phyloP scores from a whole-genome alignment of 53 echinoderm and acorn worm genomes.

The Echinarachnius parma region DNA sequence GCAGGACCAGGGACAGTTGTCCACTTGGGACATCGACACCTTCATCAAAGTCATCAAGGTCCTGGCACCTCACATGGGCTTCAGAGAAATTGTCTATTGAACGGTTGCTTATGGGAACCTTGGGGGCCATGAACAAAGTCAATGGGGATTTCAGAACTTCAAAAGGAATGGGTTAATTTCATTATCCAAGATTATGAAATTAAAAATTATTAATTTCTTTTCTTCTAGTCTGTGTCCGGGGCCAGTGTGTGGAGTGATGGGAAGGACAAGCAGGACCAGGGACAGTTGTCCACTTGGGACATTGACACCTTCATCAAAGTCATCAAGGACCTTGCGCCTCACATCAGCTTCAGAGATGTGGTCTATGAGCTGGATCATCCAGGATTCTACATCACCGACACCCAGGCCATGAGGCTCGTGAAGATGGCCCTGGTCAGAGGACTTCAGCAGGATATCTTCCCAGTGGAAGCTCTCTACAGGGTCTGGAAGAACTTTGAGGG shows the following conservation, averaged over 20 bases:
- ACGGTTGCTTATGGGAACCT: too few species aligned
- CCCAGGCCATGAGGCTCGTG: conserved; percentile 72
- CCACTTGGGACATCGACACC: conserved; percentile 87
- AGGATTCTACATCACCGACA: conserved; percentile 73
- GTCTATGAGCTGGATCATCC: conserved; percentile 84
- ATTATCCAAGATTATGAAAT: too few species aligned
- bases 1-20: conserved; percentile 49
- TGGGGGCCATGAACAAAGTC: too few species aligned
- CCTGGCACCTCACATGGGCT: conserved; percentile 86
- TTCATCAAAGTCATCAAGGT: conserved; percentile 84
- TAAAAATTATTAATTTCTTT: too few species aligned
- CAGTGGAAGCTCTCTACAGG: conserved; percentile 82
- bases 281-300: conserved; percentile 78
- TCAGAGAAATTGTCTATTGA: conserved; percentile 85
- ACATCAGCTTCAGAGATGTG: conserved; percentile 88
- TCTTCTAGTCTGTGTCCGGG: conserved; percentile 77
- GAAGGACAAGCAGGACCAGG: conserved; percentile 63
- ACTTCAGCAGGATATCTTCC: conserved; percentile 72
- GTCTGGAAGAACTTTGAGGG: conserved; percentile 94
- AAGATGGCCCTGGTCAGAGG: conserved; percentile 83
- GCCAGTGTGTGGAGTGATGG: conserved; percentile 88
- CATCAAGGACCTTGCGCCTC: conserved; percentile 81
- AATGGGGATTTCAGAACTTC: too few species aligned
- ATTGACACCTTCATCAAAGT: conserved; percentile 85
- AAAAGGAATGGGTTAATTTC: too few species aligned